phyloP scores from a whole-genome alignment of 2,113 vertebrate species.

The Pao palembangensis region DNA sequence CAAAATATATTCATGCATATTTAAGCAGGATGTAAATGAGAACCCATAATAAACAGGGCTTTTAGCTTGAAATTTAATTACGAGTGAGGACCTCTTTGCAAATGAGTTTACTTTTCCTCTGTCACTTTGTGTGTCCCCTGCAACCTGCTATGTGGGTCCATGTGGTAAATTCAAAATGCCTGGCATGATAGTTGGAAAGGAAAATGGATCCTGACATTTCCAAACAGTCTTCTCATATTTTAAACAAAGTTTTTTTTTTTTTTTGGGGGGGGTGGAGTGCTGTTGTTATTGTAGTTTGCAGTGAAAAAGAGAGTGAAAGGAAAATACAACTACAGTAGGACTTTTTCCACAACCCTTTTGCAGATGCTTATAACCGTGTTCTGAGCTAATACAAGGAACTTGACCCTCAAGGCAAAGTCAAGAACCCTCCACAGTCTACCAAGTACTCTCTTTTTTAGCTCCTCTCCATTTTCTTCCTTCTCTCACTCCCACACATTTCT shows the following conservation, averaged over 20 bases:
- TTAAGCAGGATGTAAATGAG: slow-evolving; percentile 71
- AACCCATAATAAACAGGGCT: slow-evolving; percentile 68
- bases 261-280: too few relatives aligned
- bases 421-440: slow-evolving; percentile 54
- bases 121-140: slow-evolving; percentile 33
- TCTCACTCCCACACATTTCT: slow-evolving; percentile 20
- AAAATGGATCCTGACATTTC: slow-evolving; percentile 16
- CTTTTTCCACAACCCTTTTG: slow-evolving; percentile 55
- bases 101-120: slow-evolving; percentile 65
- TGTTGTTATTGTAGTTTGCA: slow-evolving; percentile 2
- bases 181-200: slow-evolving; percentile 41
- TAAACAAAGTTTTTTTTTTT: slow-evolving; percentile 56
- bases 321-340: slow-evolving; percentile 3
- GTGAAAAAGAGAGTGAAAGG: slow-evolving; percentile 13
- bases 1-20: slow-evolving; percentile 75
- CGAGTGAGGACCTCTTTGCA: slow-evolving; percentile 61
- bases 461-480: slow-evolving; percentile 26
- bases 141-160: slow-evolving; percentile 42
- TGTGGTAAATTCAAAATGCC: slow-evolving; percentile 58
- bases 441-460: slow-evolving; percentile 22
- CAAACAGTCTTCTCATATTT: slow-evolving; percentile 59
- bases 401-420: slow-evolving; percentile 60
- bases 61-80: slow-evolving; percentile 77
- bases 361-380: slow-evolving; percentile 63
- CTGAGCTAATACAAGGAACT: slow-evolving; percentile 50